Conservation (phyloP, 2,113 vertebrate species). For the Malurus alboscapulatus region DNA sequence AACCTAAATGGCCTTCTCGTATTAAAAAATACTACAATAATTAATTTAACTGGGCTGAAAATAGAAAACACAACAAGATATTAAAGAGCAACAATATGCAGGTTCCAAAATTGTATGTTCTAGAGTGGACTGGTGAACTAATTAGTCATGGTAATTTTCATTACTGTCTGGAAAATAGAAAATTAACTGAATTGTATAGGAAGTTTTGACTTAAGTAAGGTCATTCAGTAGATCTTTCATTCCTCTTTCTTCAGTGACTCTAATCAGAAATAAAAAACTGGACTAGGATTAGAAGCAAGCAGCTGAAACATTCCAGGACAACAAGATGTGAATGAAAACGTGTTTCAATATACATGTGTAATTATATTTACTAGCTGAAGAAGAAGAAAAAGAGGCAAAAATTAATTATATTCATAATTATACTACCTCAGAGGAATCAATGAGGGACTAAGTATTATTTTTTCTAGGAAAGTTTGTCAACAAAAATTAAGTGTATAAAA, state of each 20-base stretch:
- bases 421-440: conserved; percentile 15
- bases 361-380: conserved; percentile 31
- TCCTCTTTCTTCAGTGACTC: background rate
- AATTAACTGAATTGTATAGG: background rate
- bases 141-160: background rate
- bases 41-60: background rate
- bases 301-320: background rate
- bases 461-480: conserved; percentile 38
- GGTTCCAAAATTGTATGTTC: background rate
- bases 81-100: background rate
- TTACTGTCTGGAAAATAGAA: background rate
- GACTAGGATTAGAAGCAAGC: background rate
- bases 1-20: background rate
- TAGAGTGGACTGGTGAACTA: background rate
- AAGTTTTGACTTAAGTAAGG: background rate
- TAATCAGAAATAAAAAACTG: background rate
- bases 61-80: background rate
- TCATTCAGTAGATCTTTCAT: background rate
- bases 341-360: background rate
- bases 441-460: conserved; percentile 13
- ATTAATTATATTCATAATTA: conserved; percentile 11
- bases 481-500: conserved; percentile 43
- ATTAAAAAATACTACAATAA: background rate
- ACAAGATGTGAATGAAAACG: background rate
- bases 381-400: conserved; percentile 16